phyloP scores from a whole-genome alignment of 1,140 invertebrate genomes.

The Drosophila dunni region DNA sequence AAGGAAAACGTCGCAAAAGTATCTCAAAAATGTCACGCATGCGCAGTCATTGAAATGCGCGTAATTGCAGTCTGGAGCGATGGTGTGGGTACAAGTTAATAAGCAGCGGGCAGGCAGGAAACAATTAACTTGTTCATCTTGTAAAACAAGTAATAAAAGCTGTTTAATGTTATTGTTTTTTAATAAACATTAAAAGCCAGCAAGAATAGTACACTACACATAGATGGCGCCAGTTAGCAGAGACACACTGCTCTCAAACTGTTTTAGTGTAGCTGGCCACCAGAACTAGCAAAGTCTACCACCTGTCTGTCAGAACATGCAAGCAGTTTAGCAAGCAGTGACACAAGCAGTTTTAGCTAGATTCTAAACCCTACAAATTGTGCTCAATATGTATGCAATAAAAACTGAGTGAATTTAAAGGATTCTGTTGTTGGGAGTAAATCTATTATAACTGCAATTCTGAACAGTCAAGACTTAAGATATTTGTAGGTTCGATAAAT shows the following conservation, averaged over 20 bases:
- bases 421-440: too few relatives aligned
- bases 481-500: too few relatives aligned
- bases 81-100: constrained; percentile 23
- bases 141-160: not conserved
- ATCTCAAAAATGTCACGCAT: constrained; percentile 79
- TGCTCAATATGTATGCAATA: not conserved
- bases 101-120: constrained; percentile 25
- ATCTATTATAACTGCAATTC: too few relatives aligned
- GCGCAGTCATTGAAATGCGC: constrained; percentile 59
- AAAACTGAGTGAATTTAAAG: not conserved
- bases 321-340: constrained; percentile 8
- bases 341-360: not conserved
- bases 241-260: not conserved
- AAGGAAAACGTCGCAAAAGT: constrained; percentile 50
- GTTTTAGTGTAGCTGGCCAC: not conserved
- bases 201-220: not conserved
- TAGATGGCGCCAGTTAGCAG: constrained; percentile 8
- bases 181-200: too few relatives aligned
- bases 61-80: constrained; percentile 51
- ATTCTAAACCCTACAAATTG: not conserved
- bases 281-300: not conserved
- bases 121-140: constrained; percentile 17
- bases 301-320: not conserved
- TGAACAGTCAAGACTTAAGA: too few relatives aligned
- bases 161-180: too few relatives aligned